These are phyloP conservation scores for Holothuria scabra DNA, from an alignment of 53 echinoderm and acorn worm genomes.

Conservation along the genomic window DNA sequence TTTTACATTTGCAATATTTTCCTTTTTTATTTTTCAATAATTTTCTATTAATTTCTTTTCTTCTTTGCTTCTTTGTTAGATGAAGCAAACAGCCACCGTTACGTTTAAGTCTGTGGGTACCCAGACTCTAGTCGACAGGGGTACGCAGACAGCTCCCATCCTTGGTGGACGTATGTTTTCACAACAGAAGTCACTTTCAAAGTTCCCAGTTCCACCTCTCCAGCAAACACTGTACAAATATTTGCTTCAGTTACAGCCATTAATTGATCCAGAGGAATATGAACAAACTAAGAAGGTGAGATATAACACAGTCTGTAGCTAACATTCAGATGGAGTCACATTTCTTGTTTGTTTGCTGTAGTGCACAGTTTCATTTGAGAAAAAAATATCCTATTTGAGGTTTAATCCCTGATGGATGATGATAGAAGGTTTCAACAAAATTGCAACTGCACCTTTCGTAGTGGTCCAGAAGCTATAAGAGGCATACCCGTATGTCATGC, in stretches of 20 bases:
- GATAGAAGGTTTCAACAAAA: no score
- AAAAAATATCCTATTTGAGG: no score
- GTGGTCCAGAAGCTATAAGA: no score
- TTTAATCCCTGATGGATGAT: no score
- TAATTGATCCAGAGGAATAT: constrained; percentile 81
- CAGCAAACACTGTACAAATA: constrained; percentile 95
- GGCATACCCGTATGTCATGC: no score
- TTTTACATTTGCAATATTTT: no score
- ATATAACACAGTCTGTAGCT: neutral
- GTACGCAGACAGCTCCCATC: constrained; percentile 32
- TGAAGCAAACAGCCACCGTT: constrained; percentile 21
- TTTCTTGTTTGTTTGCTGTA: no score
- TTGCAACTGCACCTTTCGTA: no score
- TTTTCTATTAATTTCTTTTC: no score
- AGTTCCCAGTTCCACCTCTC: constrained; percentile 87
- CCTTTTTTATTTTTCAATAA: no score
- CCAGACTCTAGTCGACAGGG: constrained; percentile 32
- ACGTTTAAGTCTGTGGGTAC: constrained; percentile 20
- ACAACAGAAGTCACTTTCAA: constrained; percentile 82
- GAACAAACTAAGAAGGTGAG: constrained; percentile 81
- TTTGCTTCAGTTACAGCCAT: constrained; percentile 74
- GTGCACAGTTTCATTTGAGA: no score
- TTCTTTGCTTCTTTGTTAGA: neutral
- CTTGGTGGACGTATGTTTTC: constrained; percentile 91
- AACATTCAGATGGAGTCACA: no score